phyloP scores from a whole-genome alignment of 2,113 vertebrate genomes.

The Ailurus styani region DNA sequence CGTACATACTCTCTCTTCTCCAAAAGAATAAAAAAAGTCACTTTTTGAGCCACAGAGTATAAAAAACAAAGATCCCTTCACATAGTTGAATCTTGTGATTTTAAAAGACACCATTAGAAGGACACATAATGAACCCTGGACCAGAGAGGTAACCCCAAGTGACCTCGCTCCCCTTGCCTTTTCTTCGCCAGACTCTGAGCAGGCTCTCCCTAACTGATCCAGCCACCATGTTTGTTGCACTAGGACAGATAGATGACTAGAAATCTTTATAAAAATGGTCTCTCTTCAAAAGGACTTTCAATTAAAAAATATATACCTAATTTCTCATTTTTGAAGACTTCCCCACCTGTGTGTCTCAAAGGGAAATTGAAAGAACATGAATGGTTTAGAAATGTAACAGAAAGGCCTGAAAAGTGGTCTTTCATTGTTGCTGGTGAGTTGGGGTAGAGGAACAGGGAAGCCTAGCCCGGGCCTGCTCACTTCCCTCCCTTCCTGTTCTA shows the following conservation, averaged over 20 bases:
- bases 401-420: not conserved
- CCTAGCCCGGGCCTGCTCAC: not conserved
- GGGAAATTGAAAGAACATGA: not conserved
- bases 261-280: not conserved
- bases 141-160: not conserved
- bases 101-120: not conserved
- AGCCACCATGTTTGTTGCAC: not conserved
- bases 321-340: not conserved
- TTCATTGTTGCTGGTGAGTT: not conserved
- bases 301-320: not conserved
- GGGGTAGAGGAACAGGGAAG: not conserved
- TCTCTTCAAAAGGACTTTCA: not conserved
- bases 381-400: not conserved
- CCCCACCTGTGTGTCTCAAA: not conserved
- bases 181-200: not conserved
- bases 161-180: too few species aligned
- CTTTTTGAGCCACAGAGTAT: not conserved
- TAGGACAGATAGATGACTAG: not conserved
- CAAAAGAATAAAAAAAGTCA: not conserved
- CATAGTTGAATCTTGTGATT: not conserved
- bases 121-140: not conserved
- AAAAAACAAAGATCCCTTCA: not conserved
- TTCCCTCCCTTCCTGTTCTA: not conserved
- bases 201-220: not conserved
- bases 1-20: not conserved